These are phyloP conservation scores for Exocentrus adspersus DNA, from an alignment of 2,888 invertebrate genomes.

Conservation along the genomic window DNA sequence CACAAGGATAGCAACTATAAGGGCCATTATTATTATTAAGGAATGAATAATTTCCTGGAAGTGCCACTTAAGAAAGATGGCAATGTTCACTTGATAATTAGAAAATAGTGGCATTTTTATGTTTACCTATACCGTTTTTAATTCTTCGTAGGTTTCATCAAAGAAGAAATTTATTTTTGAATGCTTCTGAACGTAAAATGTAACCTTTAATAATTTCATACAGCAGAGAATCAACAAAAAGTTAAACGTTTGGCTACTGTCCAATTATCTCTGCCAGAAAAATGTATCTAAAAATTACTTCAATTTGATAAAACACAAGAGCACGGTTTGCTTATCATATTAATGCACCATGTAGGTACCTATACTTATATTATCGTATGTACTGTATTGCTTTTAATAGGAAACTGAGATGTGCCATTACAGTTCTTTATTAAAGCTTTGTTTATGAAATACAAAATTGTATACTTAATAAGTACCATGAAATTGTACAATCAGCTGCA, in stretches of 20 bases:
- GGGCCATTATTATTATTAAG: no score
- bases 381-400: not conserved
- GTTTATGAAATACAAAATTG: not conserved
- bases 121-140: no score
- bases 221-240: constrained; percentile 20
- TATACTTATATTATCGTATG: not conserved
- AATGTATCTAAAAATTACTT: constrained; percentile 22
- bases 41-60: no score
- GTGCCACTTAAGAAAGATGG: no score
- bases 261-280: constrained; percentile 31
- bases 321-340: not conserved
- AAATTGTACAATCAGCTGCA: constrained; percentile 11
- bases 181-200: not conserved
- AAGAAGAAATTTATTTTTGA: not conserved
- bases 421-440: not conserved
- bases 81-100: no score
- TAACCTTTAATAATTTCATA: constrained; percentile 6
- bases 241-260: constrained; percentile 26
- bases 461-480: no score
- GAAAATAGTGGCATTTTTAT: no score
- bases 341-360: no score
- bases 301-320: constrained; percentile 7
- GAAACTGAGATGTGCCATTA: constrained; percentile 7
- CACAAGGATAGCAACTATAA: no score
- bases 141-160: not conserved